Evolutionary conservation across 2,113 vertebrate genomes (phyloP), one percentile per base, ranked within the genome.

Genomic region (Phasianus colchicus): DNA sequence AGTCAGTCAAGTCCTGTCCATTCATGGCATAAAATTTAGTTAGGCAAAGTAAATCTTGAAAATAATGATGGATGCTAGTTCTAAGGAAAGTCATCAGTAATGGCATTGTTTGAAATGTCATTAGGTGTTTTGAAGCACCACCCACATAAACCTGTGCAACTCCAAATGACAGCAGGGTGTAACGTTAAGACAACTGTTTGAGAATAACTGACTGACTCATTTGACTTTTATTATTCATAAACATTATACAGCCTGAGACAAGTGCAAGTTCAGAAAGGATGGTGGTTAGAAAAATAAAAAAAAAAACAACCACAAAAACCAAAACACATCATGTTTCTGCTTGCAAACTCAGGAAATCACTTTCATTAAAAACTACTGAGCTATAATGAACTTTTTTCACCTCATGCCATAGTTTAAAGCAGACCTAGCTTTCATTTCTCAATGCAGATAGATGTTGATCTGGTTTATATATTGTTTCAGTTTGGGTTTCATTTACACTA

Each of bases 141-240:
- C 42, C 57, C 76, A 83, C 69, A 60, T 13, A 55, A 7, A 87
- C 24, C 42, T 83, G 45, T 24, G 27, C 58, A 87, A 66, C 48
- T 77, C 60, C 60, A 83, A 86, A 27, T 54, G 54, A 85, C 79
- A 94, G 84, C 83, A 79, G 74, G 78, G 36, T 65, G 32, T 60
- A 82, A 79, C 58, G 79, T 86, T 9, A 61, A 86, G 71, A 79
- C 58, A 93, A 73, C 58, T 82, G 69, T 43, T 88, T 38, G 90
- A 70, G 63, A 38, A 25, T 84, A 92, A 75, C 18, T 80, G 78
- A 93, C 89, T 87, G 86, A 38, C 75, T 92, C 66, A 83, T 85
- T 64, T 64, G 50, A 90, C 87, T 86, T 80, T 17, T 64, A 70
- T 85, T 92, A 93, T 85, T 87, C 45, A 73, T 43, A 80, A 0